Percentiles rank a stretch among this genome's conserved stretches.
These are phyloP conservation scores for Parthenolecanium corni DNA, from an alignment of 2,888 invertebrate species.

Conservation along the genomic window DNA sequence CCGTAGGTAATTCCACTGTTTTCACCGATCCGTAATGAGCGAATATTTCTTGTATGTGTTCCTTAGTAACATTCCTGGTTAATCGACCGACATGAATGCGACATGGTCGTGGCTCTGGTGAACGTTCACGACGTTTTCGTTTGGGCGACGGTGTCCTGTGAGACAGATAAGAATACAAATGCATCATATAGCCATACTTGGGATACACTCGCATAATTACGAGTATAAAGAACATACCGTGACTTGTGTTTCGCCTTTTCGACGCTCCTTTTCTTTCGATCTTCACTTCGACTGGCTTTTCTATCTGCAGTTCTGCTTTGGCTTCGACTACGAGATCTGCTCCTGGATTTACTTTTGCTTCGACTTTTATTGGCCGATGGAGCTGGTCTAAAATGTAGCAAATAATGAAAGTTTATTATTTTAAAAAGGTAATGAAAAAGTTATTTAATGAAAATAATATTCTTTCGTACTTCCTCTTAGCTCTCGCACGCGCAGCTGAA, in stretches of 20 bases:
- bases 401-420: too few species aligned
- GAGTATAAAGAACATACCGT: constrained; percentile 30
- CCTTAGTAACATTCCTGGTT: constrained; percentile 83
- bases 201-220: constrained; percentile 34
- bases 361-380: constrained; percentile 20
- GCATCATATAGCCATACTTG: too few species aligned
- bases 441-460: neutral
- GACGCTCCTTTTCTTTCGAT: constrained; percentile 33
- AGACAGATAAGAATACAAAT: neutral
- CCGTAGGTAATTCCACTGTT: constrained; percentile 76
- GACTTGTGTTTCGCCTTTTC: constrained; percentile 37
- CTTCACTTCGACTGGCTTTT: constrained; percentile 31
- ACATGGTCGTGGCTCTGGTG: constrained; percentile 79
- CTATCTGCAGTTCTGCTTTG: constrained; percentile 34
- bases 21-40: constrained; percentile 78
- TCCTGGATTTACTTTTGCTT: constrained; percentile 27
- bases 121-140: constrained; percentile 62
- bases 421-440: too few species aligned
- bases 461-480: constrained; percentile 48
- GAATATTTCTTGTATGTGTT: constrained; percentile 84
- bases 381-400: constrained; percentile 11
- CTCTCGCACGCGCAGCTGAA: constrained; percentile 50
- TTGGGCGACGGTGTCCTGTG: constrained; percentile 51
- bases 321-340: constrained; percentile 35
- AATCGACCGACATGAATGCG: constrained; percentile 89